Evolutionary conservation across 2,888 invertebrate genomes (phyloP).

Genomic region (Rhagonycha fulva): DNA sequence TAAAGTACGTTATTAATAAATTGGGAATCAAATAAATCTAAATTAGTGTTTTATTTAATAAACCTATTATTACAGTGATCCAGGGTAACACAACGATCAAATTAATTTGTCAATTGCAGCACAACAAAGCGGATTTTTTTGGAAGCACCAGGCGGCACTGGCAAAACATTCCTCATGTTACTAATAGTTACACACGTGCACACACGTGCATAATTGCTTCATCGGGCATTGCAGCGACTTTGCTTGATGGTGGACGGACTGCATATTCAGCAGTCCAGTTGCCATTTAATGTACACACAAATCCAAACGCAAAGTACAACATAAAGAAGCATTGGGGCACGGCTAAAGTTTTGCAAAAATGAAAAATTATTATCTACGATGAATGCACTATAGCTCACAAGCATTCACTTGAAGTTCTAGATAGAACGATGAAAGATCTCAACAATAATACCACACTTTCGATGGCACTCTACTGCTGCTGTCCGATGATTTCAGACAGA

Average conservation of each 20-base stretch:
- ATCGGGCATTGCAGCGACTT: neutral
- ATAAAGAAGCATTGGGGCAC: neutral
- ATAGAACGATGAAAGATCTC: neutral
- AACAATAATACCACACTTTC: neutral
- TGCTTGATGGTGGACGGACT: no score
- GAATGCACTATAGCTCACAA: conserved; percentile 12
- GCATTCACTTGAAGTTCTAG: neutral
- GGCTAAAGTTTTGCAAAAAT: conserved; percentile 4
- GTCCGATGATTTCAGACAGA: neutral
- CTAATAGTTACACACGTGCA: conserved; percentile 44
- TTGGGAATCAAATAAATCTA: no score
- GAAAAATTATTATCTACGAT: no score
- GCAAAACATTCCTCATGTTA: conserved; percentile 50
- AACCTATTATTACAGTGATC: no score
- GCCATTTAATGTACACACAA: conserved; percentile 23
- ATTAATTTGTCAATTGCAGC: neutral
- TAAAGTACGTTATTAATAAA: no score
- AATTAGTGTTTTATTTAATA: no score
- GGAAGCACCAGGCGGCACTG: conserved; percentile 44
- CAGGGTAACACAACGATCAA: no score
- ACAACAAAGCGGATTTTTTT: conserved; percentile 22
- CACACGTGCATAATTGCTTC: conserved; percentile 19
- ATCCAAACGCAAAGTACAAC: conserved; percentile 37
- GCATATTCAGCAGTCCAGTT: no score
- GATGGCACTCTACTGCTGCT: neutral